Conservation (phyloP, 2,888 invertebrate genomes). For the Sinhomidia bicolor region DNA sequence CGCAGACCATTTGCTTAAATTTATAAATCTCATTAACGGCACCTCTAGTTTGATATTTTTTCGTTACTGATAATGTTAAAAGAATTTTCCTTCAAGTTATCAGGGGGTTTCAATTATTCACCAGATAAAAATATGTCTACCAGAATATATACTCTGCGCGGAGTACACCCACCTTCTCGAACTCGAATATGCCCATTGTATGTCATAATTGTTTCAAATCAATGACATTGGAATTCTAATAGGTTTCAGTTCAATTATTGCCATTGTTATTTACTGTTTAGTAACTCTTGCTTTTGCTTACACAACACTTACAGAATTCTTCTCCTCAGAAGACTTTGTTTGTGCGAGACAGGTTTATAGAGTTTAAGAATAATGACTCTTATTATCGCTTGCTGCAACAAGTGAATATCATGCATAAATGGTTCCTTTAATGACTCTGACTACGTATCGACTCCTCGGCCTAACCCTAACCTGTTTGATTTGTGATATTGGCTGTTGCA, state of each 20-base stretch:
- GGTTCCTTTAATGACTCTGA: not conserved
- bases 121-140: not conserved
- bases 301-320: not conserved
- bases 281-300: constrained; percentile 36
- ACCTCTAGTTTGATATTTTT: not conserved
- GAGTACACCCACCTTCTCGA: no score
- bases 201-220: constrained; percentile 33
- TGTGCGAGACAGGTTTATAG: constrained; percentile 56
- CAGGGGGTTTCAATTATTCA: not conserved
- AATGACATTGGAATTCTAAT: constrained; percentile 47
- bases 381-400: constrained; percentile 54
- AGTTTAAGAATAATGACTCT: constrained; percentile 51
- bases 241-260: constrained; percentile 22
- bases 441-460: not conserved
- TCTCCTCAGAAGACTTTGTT: constrained; percentile 2
- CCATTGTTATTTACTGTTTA: constrained; percentile 19
- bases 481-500: constrained; percentile 31
- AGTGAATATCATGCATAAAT: constrained; percentile 10
- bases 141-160: not conserved
- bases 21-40: not conserved
- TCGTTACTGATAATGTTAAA: not conserved
- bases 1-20: not conserved
- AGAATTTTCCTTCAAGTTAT: no score
- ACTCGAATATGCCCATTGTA: not conserved
- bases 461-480: constrained; percentile 36